Base-by-base conservation (phyloP, 2,113 vertebrate genomes). In the Oryzias javanicus region DNA sequence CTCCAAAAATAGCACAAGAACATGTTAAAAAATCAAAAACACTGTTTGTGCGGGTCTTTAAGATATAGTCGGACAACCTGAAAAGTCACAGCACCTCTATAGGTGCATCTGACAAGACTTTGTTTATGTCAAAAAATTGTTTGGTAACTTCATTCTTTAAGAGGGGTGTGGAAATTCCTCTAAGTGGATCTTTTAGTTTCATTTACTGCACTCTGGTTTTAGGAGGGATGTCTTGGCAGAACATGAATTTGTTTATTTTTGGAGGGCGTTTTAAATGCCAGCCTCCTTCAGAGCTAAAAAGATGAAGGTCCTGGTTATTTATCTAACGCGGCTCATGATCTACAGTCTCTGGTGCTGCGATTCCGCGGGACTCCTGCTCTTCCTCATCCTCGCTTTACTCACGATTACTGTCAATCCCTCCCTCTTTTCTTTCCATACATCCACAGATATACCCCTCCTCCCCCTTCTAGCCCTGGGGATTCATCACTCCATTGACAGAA, bases 401-500 rank as follows among this genome's bases (percentile, higher is more conserved):
- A 71, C 82, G 80, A 82, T 84, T 79, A 84, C 79, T 85, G 79
- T 84, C 84, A 84, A 71, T 74, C 72, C 70, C 65, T 65, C 64
- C 59, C 45, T 47, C 60, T 66, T 64, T 50, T 53, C 29, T 64
- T 68, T 64, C 61, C 52, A 55, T 61, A 60, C 64, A 64, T 74
- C 68, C 75, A 35, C 61, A 60, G 57, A 24, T 44, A 61, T 59
- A 52, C 70, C 53, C 65, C 48, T 60, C 27, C 68, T 50, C 42
- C 48, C 27, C 17, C 25, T 65, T 72, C 10, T 35, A 35, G 69
- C 81, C 84, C 87, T 72, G 65, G 72, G 79, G 79, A 85, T 76
- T 82, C 84, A 87, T 81, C 18, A 77, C 71, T 53, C 81, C 82
- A 84, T 82, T 88, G 87, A 89, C 85, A 86, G 82, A 82, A 84